These are phyloP conservation scores for Enteromius trimaculatus DNA, from an alignment of 2,797 vertebrate species.

Conservation along the genomic window DNA sequence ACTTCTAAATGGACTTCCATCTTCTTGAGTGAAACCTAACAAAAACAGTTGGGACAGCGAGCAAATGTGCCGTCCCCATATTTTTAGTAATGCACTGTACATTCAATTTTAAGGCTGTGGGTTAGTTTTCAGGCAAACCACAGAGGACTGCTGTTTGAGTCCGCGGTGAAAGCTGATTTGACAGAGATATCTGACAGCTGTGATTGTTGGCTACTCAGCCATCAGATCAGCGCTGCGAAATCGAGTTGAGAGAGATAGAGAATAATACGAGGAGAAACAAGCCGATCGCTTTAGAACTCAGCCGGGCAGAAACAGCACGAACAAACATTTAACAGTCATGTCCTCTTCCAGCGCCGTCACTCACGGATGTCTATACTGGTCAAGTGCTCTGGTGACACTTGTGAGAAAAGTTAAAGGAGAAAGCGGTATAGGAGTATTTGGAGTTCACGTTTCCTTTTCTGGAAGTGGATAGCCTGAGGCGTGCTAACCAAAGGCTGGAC, in stretches of 20 bases:
- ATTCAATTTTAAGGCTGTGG: slow-evolving; percentile 56
- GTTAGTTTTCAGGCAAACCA: slow-evolving; percentile 49
- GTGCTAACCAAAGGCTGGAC: slow-evolving; percentile 61
- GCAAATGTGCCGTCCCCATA: slow-evolving; percentile 55
- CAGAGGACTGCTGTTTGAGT: slow-evolving; percentile 45
- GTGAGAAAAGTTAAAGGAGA: slow-evolving; percentile 27
- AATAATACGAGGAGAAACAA: slow-evolving; percentile 52
- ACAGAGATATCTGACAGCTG: slow-evolving; percentile 60
- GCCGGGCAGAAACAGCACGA: not conserved
- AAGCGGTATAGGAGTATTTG: slow-evolving; percentile 24
- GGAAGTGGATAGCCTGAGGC: slow-evolving; percentile 45
- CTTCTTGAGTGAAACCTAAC: slow-evolving; percentile 61
- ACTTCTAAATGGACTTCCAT: slow-evolving; percentile 64
- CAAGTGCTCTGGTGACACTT: slow-evolving; percentile 4
- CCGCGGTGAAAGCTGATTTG: slow-evolving; percentile 52
- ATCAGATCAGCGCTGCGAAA: slow-evolving; percentile 53
- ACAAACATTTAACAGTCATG: slow-evolving; percentile 37
- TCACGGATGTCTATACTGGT: slow-evolving; percentile 27
- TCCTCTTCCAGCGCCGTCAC: slow-evolving; percentile 4
- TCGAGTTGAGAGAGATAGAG: slow-evolving; percentile 51
- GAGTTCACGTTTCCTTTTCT: slow-evolving; percentile 40
- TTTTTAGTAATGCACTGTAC: slow-evolving; percentile 59
- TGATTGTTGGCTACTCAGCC: slow-evolving; percentile 58
- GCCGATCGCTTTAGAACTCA: slow-evolving; percentile 24
- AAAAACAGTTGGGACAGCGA: slow-evolving; percentile 63